Evolutionary conservation across 1,140 invertebrate genomes (phyloP).

Genomic region (Lepidostoma basale): DNA sequence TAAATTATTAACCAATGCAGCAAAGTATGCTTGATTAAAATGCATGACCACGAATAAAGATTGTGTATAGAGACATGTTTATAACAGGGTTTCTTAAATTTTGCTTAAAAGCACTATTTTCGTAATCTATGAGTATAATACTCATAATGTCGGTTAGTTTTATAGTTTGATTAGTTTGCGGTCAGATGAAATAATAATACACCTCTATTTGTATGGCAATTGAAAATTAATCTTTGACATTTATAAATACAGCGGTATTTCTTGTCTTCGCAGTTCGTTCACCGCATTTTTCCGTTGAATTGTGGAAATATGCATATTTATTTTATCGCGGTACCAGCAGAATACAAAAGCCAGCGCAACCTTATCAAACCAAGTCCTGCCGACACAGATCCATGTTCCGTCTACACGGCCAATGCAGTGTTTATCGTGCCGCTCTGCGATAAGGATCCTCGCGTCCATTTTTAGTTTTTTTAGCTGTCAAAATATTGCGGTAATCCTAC

Average conservation of each 20-base stretch:
- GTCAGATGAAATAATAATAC: not conserved
- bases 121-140: too few species aligned
- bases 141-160: too few species aligned
- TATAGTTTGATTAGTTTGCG: not conserved
- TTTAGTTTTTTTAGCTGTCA: conserved; percentile 25
- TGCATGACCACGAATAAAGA: too few species aligned
- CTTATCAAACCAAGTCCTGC: conserved; percentile 29
- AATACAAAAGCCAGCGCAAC: not conserved
- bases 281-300: not conserved
- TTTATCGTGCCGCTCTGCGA: conserved; percentile 32
- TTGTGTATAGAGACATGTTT: too few species aligned
- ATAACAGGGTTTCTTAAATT: too few species aligned
- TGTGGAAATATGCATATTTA: not conserved
- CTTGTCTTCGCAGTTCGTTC: too few species aligned
- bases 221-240: too few species aligned
- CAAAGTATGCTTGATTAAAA: too few species aligned
- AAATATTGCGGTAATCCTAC: conserved; percentile 23
- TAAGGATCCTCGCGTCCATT: conserved; percentile 11
- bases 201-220: too few species aligned
- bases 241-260: too few species aligned
- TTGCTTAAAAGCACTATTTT: too few species aligned
- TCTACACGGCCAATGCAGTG: conserved; percentile 42
- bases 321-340: not conserved
- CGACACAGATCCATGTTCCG: conserved; percentile 27
- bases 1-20: too few species aligned